Percentiles rank a stretch among this genome's conserved stretches.
These are phyloP conservation scores for Zosterops borbonicus DNA, from an alignment of 2,113 vertebrate species.

Conservation along the genomic window DNA sequence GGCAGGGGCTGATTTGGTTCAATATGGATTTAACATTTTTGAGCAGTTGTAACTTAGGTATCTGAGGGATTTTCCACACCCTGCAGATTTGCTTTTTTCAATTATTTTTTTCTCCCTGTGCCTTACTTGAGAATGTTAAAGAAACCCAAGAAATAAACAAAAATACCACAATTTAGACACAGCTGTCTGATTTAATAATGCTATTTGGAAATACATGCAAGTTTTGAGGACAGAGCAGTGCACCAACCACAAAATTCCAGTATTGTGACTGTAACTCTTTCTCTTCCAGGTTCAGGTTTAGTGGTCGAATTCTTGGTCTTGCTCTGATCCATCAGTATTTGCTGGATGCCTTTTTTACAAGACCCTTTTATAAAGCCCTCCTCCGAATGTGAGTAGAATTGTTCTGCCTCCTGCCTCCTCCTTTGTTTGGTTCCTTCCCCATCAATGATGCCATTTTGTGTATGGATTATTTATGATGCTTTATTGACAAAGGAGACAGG, in stretches of 20 bases:
- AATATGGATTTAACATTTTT: neutral
- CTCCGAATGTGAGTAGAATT: slow-evolving; percentile 90
- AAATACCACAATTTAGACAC: neutral
- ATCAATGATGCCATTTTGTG: neutral
- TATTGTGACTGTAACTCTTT: neutral
- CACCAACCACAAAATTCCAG: neutral
- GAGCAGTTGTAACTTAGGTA: neutral
- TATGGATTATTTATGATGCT: neutral
- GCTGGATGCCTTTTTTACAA: slow-evolving; percentile 96
- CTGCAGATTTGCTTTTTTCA: neutral
- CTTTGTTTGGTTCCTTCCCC: neutral
- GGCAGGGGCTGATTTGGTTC: neutral
- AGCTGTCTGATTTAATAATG: slow-evolving; percentile 25
- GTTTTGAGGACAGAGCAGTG: slow-evolving; percentile 10
- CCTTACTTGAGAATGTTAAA: neutral
- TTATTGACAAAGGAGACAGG: neutral
- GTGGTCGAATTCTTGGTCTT: slow-evolving; percentile 94
- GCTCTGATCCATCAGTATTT: slow-evolving; percentile 98
- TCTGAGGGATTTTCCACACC: slow-evolving; percentile 4
- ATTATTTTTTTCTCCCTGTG: neutral
- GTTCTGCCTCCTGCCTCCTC: neutral
- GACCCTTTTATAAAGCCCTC: slow-evolving; percentile 98
- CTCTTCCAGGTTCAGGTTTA: slow-evolving; percentile 92
- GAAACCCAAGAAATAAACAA: neutral
- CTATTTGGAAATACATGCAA: neutral